Conservation (phyloP, 2,888 invertebrate genomes). For the Meghimatium bilineatum region DNA sequence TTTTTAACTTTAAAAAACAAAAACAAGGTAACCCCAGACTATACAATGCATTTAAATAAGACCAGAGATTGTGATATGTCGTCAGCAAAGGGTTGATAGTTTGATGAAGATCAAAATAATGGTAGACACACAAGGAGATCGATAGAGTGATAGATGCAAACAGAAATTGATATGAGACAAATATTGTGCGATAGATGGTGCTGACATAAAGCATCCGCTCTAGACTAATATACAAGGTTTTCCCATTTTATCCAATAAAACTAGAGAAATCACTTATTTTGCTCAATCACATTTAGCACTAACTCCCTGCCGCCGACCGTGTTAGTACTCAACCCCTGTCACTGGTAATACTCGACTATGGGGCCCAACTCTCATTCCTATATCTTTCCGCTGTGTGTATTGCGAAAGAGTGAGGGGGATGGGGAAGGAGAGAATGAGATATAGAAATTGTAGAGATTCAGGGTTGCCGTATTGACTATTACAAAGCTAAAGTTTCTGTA, state of each 20-base stretch:
- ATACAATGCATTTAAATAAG: too few species aligned
- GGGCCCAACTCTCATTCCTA: background rate
- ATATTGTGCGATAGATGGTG: background rate
- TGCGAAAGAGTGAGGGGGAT: background rate
- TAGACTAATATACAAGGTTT: background rate
- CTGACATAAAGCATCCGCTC: background rate
- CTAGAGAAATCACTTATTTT: background rate
- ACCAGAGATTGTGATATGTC: too few species aligned
- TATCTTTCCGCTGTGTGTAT: background rate
- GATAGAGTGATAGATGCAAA: too few species aligned
- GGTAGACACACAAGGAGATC: too few species aligned
- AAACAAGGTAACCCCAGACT: too few species aligned
- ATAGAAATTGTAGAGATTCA: too few species aligned
- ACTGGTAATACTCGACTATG: background rate
- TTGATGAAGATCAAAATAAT: too few species aligned
- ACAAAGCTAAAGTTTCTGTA: too few species aligned
- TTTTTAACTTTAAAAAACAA: too few species aligned
- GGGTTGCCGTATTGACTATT: too few species aligned
- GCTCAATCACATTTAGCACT: background rate
- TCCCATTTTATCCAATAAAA: background rate
- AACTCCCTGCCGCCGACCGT: background rate
- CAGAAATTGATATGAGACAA: too few species aligned
- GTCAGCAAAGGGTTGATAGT: too few species aligned
- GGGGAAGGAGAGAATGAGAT: background rate
- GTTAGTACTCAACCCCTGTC: background rate